Evolutionary conservation across 1,140 invertebrate genomes (phyloP).

Genomic region (Acyrthosiphon pisum): DNA sequence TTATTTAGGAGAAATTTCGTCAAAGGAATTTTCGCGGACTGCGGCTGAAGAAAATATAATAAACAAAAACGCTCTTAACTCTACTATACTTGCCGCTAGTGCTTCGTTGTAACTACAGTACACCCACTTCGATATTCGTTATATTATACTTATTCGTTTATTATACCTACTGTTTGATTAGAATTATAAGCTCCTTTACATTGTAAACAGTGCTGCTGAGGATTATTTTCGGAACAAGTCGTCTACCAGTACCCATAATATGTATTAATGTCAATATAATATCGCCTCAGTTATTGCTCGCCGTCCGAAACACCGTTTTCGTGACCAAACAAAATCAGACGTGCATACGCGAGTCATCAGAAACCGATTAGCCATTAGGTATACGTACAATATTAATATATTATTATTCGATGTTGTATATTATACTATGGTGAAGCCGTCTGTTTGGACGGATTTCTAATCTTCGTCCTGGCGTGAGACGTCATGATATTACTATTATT

Average conservation of each 20-base stretch:
- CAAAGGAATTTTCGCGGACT: not conserved
- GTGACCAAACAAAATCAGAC: not conserved
- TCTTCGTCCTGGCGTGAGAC: not conserved
- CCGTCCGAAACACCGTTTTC: not conserved
- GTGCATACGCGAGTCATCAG: not conserved
- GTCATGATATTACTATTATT: not conserved
- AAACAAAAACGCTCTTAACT: not conserved
- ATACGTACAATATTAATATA: not conserved
- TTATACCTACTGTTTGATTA: not conserved
- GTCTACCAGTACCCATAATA: not conserved
- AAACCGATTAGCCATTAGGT: not conserved
- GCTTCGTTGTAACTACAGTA: too few species aligned
- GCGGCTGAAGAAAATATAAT: not conserved
- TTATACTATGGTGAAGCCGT: too few species aligned
- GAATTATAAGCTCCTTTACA: not conserved
- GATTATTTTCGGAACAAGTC: not conserved
- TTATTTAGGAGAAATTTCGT: constrained; percentile 1
- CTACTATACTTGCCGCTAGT: not conserved
- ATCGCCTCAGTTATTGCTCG: not conserved
- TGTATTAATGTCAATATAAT: not conserved
- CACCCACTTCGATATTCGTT: too few species aligned
- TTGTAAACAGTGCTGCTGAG: not conserved
- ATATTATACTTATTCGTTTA: not conserved
- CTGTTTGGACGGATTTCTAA: not conserved
- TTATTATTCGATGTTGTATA: not conserved